A percentile compares a stretch with the other conserved stretches of the same genome.
Evolutionary conservation across 2,888 invertebrate genomes (phyloP).

Genomic region (Nematopogon swammerdamellus): DNA sequence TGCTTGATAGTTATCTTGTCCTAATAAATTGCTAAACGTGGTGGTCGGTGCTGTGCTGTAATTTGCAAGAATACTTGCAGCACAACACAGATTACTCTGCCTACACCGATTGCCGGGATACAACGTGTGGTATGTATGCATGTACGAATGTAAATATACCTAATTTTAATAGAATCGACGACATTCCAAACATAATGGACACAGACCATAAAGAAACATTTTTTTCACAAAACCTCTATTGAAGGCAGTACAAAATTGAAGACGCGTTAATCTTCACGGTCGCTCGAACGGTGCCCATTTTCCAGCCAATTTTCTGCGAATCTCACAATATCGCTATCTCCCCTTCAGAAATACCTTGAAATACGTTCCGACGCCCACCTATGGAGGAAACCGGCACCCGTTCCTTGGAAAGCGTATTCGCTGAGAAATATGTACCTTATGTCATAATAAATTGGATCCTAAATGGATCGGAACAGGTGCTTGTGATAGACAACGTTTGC

Average conservation of each 20-base stretch:
- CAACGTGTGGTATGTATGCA: too few relatives aligned
- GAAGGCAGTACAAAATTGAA: background rate
- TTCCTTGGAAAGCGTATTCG: background rate
- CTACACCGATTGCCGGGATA: too few relatives aligned
- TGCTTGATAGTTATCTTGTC: too few relatives aligned
- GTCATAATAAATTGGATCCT: background rate
- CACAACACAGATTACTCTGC: too few relatives aligned
- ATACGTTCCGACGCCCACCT: background rate
- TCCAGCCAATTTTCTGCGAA: background rate
- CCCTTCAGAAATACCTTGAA: background rate
- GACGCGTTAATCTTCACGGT: background rate
- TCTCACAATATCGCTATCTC: background rate
- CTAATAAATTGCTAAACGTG: too few relatives aligned
- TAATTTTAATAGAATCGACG: too few relatives aligned
- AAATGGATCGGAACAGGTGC: background rate
- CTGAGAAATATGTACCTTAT: background rate
- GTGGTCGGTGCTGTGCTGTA: too few relatives aligned
- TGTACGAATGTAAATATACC: too few relatives aligned
- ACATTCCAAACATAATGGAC: too few relatives aligned
- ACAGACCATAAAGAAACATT: too few relatives aligned
- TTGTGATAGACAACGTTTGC: background rate
- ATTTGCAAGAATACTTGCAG: too few relatives aligned
- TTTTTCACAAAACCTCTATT: too few relatives aligned
- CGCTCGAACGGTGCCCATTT: background rate
- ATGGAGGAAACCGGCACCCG: background rate